Percentiles rank a stretch among this genome's conserved stretches.
phyloP scores from a whole-genome alignment of 2,888 invertebrate genomes.

The Aphidoletes aphidimyza region DNA sequence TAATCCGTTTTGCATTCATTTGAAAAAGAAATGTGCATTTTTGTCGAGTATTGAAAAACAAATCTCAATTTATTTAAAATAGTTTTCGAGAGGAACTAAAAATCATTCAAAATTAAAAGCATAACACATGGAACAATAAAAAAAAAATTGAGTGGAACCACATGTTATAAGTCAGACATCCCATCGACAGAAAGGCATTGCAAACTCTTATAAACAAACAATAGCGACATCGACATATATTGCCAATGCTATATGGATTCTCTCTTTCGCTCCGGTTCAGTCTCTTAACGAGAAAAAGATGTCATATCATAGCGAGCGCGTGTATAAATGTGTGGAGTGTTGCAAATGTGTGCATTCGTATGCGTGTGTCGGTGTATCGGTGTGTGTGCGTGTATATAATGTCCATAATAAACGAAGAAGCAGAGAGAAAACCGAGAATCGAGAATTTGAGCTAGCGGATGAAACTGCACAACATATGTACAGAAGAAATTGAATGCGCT shows the following conservation, averaged over 20 bases:
- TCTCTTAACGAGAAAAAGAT: constrained; percentile 8
- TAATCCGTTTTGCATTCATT: background rate
- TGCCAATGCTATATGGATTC: background rate
- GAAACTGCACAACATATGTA: constrained; percentile 47
- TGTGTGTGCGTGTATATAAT: background rate
- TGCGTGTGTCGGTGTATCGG: background rate
- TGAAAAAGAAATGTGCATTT: too few species aligned
- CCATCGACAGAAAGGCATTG: background rate
- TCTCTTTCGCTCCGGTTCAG: background rate
- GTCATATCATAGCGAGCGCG: background rate
- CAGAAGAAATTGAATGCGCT: background rate
- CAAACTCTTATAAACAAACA: background rate
- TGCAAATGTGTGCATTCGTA: too few species aligned
- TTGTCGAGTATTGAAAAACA: background rate
- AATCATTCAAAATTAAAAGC: too few species aligned
- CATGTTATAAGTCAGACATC: background rate
- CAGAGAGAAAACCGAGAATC: constrained; percentile 1
- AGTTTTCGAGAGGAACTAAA: too few species aligned
- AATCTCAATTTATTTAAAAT: too few species aligned
- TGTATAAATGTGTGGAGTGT: background rate
- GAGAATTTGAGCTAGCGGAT: constrained; percentile 15
- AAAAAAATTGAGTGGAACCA: background rate
- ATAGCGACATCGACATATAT: background rate
- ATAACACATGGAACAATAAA: too few species aligned
- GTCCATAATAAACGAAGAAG: background rate